phyloP scores from a whole-genome alignment of 2,888 invertebrate species.

The Dexiosoma caninum region DNA sequence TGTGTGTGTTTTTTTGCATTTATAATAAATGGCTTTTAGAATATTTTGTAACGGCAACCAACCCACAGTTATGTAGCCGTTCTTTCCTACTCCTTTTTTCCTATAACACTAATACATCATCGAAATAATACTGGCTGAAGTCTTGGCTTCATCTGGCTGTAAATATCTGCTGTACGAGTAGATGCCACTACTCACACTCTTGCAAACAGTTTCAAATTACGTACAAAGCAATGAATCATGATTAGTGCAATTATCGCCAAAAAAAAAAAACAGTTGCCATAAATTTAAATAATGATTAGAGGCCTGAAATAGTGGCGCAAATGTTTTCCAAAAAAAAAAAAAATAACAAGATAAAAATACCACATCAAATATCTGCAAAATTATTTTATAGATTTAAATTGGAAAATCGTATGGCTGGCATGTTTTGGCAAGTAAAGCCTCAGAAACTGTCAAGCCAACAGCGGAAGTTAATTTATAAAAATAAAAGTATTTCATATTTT shows the following conservation, averaged over 20 bases:
- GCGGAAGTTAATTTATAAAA: not conserved
- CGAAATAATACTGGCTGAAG: not conserved
- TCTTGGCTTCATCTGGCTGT: not conserved
- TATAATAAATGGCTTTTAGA: conserved; percentile 57
- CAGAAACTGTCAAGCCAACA: not conserved
- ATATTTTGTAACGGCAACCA: conserved; percentile 63
- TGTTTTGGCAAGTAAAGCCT: conserved; percentile 15
- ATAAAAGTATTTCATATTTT: not conserved
- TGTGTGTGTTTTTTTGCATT: conserved; percentile 20
- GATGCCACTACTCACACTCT: not conserved
- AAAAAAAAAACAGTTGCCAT: conserved; percentile 32
- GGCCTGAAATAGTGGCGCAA: not conserved
- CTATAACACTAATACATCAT: conserved; percentile 31
- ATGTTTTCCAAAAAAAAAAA: conserved; percentile 12
- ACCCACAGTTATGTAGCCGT: conserved; percentile 45
- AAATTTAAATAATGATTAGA: conserved; percentile 32
- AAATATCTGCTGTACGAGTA: too few relatives aligned
- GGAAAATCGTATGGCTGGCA: not conserved
- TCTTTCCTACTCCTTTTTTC: conserved; percentile 1
- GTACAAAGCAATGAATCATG: conserved; percentile 41
- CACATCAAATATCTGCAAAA: not conserved
- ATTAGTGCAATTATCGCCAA: conserved; percentile 44
- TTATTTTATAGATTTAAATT: not conserved
- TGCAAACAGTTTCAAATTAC: not conserved
- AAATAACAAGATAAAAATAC: not conserved